These are phyloP conservation scores for Eulemur coronatus DNA, from an alignment of 2,797 vertebrate species.

Conservation along the genomic window DNA sequence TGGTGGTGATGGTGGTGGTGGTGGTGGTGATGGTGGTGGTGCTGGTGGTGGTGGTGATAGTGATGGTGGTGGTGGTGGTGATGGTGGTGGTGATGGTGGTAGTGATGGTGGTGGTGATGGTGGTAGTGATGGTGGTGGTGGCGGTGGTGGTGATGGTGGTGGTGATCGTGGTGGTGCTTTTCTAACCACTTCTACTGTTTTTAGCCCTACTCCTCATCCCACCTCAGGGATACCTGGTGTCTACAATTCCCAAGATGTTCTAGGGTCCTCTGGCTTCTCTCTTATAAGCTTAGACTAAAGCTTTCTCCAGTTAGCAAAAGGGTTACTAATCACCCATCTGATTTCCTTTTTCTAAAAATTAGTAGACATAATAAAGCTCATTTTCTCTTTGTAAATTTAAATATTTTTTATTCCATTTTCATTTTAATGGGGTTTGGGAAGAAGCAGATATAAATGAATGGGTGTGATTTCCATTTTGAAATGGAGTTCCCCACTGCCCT, in stretches of 20 bases:
- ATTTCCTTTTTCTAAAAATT: background rate
- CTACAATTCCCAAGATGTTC: background rate
- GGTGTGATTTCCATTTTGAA: background rate
- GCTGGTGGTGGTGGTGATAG: background rate
- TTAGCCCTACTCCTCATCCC: background rate
- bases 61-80: background rate
- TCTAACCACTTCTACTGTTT: background rate
- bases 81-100: fast-evolving
- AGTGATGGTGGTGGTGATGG: fast-evolving
- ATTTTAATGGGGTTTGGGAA: background rate
- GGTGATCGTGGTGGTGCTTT: background rate
- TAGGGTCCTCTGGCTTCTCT: background rate
- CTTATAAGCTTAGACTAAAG: background rate
- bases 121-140: background rate
- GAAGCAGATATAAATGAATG: background rate
- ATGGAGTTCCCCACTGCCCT: background rate
- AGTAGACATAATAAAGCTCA: background rate
- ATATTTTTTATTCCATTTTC: background rate
- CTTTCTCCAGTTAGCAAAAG: background rate
- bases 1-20: fast-evolving
- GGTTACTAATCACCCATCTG: background rate
- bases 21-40: fast-evolving
- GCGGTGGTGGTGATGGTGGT: fast-evolving
- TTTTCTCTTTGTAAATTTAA: background rate
- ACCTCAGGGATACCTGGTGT: no score